These are phyloP conservation scores for Lasioglossum zephyrum DNA, from an alignment of 2,888 invertebrate species.

Conservation along the genomic window DNA sequence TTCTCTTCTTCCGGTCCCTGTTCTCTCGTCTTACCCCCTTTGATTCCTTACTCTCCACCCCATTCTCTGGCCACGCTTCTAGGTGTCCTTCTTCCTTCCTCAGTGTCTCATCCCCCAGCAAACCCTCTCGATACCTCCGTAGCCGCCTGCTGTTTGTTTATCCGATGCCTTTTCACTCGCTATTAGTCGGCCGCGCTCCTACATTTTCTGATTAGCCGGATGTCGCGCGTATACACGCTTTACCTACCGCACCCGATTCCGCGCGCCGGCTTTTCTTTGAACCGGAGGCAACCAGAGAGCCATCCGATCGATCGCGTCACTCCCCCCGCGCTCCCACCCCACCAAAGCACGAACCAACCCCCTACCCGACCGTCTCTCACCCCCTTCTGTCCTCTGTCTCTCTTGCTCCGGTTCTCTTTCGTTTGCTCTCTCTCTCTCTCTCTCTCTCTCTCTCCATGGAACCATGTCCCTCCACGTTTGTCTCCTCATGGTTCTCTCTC, in stretches of 20 bases:
- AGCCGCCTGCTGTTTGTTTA: constrained; percentile 82
- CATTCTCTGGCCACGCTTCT: constrained; percentile 4
- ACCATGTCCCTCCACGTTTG: constrained; percentile 10
- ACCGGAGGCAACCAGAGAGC: constrained; percentile 74
- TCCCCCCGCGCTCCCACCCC: constrained; percentile 14
- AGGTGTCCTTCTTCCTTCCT: constrained; percentile 29
- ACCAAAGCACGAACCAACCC: background rate
- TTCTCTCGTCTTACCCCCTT: constrained; percentile 19
- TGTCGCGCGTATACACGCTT: constrained; percentile 79
- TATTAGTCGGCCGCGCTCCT: constrained; percentile 83
- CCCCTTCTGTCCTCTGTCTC: background rate
- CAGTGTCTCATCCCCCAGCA: background rate
- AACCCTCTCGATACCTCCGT: constrained; percentile 24
- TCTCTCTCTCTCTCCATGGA: background rate
- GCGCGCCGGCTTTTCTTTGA: constrained; percentile 79
- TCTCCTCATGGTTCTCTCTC: background rate
- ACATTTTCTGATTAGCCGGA: constrained; percentile 84
- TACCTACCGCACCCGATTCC: constrained; percentile 75
- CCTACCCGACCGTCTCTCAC: background rate
- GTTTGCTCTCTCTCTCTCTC: background rate
- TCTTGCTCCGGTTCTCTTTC: background rate
- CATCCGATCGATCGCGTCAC: constrained; percentile 76
- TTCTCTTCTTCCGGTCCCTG: constrained; percentile 41
- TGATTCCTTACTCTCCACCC: background rate
- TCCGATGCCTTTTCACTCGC: constrained; percentile 84